phyloP scores from a whole-genome alignment of 2,113 vertebrate genomes.

The Lophura nycthemera region DNA sequence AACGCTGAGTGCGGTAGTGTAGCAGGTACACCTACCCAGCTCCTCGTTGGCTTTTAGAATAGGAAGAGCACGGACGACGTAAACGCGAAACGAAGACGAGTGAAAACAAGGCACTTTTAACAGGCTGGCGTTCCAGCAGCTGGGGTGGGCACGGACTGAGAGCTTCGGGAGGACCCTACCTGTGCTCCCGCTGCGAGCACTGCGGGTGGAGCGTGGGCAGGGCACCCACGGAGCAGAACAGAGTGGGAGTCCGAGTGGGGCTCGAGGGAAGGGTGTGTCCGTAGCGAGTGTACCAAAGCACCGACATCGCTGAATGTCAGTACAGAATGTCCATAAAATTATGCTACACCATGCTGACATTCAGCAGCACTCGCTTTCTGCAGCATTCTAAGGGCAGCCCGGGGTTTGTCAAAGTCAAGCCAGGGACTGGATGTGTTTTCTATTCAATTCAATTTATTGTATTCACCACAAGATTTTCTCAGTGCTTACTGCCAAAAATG shows the following conservation, averaged over 20 bases:
- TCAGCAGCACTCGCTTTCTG: background rate
- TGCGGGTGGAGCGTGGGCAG: background rate
- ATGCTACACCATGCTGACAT: accelerated
- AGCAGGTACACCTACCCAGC: background rate
- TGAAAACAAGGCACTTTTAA: background rate
- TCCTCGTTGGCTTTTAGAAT: background rate
- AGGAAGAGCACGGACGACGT: background rate
- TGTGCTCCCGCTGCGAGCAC: accelerated
- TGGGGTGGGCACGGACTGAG: background rate
- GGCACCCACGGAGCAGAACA: background rate
- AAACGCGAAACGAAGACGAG: background rate
- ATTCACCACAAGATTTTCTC: background rate
- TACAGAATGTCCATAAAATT: background rate
- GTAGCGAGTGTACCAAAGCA: accelerated
- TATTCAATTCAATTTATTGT: background rate
- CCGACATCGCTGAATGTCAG: background rate
- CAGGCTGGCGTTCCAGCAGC: background rate
- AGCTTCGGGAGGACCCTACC: accelerated
- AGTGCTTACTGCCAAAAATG: background rate
- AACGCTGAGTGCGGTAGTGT: background rate
- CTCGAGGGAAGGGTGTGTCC: background rate
- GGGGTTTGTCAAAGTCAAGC: background rate
- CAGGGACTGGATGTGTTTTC: background rate
- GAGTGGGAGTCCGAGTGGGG: background rate
- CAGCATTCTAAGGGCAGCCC: accelerated